Evolutionary conservation across 1,140 invertebrate species (phyloP), one percentile per base, ranked within the genome.

Genomic region (Ips typographus): DNA sequence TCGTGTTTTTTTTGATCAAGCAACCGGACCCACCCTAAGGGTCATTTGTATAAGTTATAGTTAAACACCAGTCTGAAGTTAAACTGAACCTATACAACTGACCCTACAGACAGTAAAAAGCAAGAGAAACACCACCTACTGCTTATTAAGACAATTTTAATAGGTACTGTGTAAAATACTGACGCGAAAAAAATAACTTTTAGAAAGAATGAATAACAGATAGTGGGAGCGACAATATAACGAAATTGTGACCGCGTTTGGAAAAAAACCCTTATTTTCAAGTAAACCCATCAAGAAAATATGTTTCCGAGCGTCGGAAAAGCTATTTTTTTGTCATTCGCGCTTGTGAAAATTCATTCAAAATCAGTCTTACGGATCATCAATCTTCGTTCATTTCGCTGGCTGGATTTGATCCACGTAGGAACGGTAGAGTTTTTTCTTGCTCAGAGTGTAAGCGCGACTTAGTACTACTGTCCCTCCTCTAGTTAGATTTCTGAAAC

Each of bases 401-500:
- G 66, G 66, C 43, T 59, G 58, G 55, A 51, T 72, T 58, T 74
- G 72, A 41, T 76, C 75, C 49, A 68, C 66, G 64, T 74, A 89
- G 70, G 87, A 90, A 79, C 92, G 84, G 85, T 93, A 94, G 53
- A 94, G 83, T 81, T 94, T 94, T 81, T 92, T 93, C 84, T 94
- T 94, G 76, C 89, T 89, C 81, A 94, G 82, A 70, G 86, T 89
- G 82, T 93, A 94, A 76, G 89, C 89, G 73, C 90, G 88, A 83
- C 91, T 92, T 79, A 94, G 89, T 80, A 94, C 89, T 76, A 94
- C 90, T 66, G 91, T 92, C 76, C 90, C 90, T 79, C 90, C 87
- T 81, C 89, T 87, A 63, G 90, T 90, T 71, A 94, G 81, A 80
- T 93, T 93, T 86, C 90, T 92, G 82, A 60, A 82, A 84, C 56